Conservation (phyloP, 2,797 vertebrate genomes). For the Echeneis naucrates region DNA sequence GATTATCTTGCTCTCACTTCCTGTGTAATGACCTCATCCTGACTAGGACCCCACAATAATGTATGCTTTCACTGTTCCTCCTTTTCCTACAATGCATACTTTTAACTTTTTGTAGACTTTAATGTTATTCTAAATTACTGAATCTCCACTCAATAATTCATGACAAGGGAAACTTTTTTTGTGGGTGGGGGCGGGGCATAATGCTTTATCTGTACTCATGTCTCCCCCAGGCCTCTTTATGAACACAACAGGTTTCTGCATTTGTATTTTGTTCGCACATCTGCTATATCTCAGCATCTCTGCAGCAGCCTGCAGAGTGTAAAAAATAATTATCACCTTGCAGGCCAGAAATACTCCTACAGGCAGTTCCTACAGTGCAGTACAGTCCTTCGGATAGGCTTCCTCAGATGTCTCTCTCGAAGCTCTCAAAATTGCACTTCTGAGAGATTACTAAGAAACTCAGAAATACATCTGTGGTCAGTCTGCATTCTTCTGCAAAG, state of each 20-base stretch:
- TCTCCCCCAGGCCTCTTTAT: conserved; percentile 4
- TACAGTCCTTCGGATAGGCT: conserved; percentile 23
- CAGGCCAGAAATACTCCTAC: conserved; percentile 58
- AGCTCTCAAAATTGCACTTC: no score
- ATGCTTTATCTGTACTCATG: background rate
- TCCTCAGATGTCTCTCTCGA: no score
- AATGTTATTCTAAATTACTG: no score
- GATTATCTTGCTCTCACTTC: no score
- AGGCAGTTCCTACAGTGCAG: conserved; percentile 24
- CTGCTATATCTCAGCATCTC: conserved; percentile 21
- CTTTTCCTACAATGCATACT: no score
- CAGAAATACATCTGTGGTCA: conserved; percentile 36
- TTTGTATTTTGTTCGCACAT: conserved; percentile 23
- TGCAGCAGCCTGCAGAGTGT: conserved; percentile 44
- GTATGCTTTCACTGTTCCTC: no score
- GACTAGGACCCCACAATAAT: no score
- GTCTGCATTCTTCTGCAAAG: conserved; percentile 11
- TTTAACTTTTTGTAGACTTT: no score
- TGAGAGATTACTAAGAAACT: conserved; percentile 25
- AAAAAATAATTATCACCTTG: conserved; percentile 72
- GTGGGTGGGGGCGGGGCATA: no score
- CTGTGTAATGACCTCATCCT: no score
- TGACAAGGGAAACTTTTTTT: no score
- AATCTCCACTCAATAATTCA: no score
- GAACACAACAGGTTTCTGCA: conserved; percentile 8